Conservation (phyloP, 2,888 invertebrate species). For the Lucinisca nassula region DNA sequence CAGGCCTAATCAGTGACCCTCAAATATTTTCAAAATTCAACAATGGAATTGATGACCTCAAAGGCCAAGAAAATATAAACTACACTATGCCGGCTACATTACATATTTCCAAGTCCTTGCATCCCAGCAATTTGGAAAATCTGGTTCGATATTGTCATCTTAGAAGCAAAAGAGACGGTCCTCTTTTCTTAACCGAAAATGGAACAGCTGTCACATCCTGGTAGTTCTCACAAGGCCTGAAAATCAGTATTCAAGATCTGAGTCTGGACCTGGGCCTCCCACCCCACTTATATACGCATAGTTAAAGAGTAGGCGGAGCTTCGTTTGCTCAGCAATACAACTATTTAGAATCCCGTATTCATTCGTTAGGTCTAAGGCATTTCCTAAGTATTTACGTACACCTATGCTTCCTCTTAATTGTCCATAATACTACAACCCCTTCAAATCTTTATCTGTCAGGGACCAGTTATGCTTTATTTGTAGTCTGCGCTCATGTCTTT, state of each 20-base stretch:
- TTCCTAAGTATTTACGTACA: background rate
- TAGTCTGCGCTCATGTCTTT: background rate
- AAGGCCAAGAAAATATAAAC: too few relatives aligned
- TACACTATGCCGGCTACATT: background rate
- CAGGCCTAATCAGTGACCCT: too few relatives aligned
- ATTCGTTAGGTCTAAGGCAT: background rate
- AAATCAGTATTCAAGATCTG: background rate
- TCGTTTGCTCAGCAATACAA: background rate
- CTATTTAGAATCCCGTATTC: background rate
- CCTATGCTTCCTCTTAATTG: background rate
- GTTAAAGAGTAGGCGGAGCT: background rate
- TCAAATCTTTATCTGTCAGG: background rate
- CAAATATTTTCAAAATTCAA: too few relatives aligned
- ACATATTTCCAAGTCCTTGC: background rate
- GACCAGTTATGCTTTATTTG: background rate
- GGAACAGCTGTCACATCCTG: background rate
- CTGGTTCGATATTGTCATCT: background rate
- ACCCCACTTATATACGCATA: background rate
- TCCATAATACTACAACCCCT: background rate
- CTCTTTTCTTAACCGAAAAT: background rate
- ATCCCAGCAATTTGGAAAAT: background rate
- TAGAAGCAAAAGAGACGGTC: background rate
- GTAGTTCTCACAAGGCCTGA: background rate
- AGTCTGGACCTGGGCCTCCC: background rate
- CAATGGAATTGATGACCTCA: too few relatives aligned